A percentile compares a stretch with the other conserved stretches of the same genome.
Evolutionary conservation across 2,113 vertebrate species (phyloP).

Genomic region (Neogobius melanostomus): DNA sequence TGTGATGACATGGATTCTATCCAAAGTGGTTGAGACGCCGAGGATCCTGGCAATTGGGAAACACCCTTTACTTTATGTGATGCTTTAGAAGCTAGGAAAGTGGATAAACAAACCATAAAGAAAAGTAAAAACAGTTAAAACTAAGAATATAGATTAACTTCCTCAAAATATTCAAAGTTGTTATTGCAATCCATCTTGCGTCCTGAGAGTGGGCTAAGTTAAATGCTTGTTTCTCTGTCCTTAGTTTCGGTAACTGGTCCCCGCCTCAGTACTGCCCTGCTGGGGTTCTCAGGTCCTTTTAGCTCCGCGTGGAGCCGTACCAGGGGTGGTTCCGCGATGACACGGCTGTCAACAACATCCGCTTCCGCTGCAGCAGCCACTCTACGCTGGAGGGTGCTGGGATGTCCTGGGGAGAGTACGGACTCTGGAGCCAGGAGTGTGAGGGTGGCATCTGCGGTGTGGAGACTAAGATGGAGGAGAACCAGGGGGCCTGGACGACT

Average conservation of each 20-base stretch:
- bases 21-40: too few species aligned
- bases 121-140: too few species aligned
- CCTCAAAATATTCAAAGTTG: too few species aligned
- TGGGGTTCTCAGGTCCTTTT: conserved; percentile 64
- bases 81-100: too few species aligned
- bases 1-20: too few species aligned
- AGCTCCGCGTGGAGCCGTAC: conserved; percentile 67
- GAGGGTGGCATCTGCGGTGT: conserved; percentile 65
- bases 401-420: conserved; percentile 57
- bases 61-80: too few species aligned
- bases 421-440: conserved; percentile 62
- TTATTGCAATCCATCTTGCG: too few species aligned
- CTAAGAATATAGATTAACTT: too few species aligned
- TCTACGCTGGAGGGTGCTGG: conserved; percentile 45
- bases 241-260: conserved; percentile 72
- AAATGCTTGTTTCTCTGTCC: conserved; percentile 12
- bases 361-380: conserved; percentile 72
- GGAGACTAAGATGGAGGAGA: conserved; percentile 69
- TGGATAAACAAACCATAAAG: too few species aligned
- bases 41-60: too few species aligned
- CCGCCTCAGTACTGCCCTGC: conserved; percentile 64
- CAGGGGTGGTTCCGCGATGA: conserved; percentile 58
- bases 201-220: too few species aligned
- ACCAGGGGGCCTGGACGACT: conserved; percentile 59
- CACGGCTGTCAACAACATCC: conserved; percentile 67